These are phyloP conservation scores for Coelopa pilipes DNA, from an alignment of 2,888 invertebrate species.

Conservation along the genomic window DNA sequence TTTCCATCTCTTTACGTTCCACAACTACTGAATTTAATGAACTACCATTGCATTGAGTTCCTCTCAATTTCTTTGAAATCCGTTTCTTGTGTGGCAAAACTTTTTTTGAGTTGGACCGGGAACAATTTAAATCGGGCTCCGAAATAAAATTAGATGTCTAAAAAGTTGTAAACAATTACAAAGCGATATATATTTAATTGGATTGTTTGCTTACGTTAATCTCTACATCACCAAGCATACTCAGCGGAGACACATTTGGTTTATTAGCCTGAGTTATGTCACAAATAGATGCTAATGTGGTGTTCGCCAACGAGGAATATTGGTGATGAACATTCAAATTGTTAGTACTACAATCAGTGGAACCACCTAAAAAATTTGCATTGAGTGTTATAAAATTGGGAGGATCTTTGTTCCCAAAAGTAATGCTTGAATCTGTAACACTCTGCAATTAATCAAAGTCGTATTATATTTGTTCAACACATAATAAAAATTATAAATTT, in stretches of 20 bases:
- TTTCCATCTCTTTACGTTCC: background rate
- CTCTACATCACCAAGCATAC: constrained; percentile 17
- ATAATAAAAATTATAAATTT: background rate
- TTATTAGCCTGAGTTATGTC: constrained; percentile 24
- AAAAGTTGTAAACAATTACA: background rate
- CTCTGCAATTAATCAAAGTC: background rate
- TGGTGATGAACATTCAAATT: background rate
- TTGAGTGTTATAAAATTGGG: constrained; percentile 22
- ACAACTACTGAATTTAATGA: constrained; percentile 30
- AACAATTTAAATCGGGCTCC: constrained; percentile 5
- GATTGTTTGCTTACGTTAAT: constrained; percentile 4
- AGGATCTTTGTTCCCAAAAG: constrained; percentile 18
- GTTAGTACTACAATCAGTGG: background rate
- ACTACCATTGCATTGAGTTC: constrained; percentile 51
- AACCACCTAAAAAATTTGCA: constrained; percentile 6
- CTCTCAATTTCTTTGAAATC: constrained; percentile 80
- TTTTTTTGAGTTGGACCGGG: constrained; percentile 68
- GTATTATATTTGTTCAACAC: background rate
- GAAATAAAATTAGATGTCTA: constrained; percentile 22
- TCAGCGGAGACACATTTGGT: background rate
- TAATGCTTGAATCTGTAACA: constrained; percentile 8
- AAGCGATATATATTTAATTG: background rate
- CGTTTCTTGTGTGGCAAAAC: constrained; percentile 88
- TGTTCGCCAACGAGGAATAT: constrained; percentile 8
- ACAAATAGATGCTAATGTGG: constrained; percentile 22